Percentiles rank a stretch among this genome's conserved stretches.
These are phyloP conservation scores for Sander lucioperca DNA, from an alignment of 2,113 vertebrate species.

Conservation along the genomic window DNA sequence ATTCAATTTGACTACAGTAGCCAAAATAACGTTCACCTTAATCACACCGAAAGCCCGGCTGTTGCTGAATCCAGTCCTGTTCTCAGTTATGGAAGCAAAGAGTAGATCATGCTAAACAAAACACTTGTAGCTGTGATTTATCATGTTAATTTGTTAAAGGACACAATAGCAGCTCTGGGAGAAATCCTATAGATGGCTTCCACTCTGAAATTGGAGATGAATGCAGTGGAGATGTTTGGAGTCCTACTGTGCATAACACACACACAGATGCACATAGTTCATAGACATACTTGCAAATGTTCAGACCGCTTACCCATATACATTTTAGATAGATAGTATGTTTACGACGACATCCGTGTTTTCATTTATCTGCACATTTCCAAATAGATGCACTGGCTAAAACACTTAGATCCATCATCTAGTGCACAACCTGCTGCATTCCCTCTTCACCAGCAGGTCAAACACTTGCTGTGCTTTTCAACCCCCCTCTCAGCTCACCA, in stretches of 20 bases:
- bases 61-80: neutral
- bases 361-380: neutral
- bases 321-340: neutral
- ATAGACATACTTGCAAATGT: slow-evolving; percentile 5
- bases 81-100: neutral
- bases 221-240: slow-evolving; percentile 34
- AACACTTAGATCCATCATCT: neutral
- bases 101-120: slow-evolving; percentile 1
- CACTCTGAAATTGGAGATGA: slow-evolving; percentile 55
- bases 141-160: slow-evolving; percentile 48
- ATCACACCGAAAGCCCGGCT: slow-evolving; percentile 41
- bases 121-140: slow-evolving; percentile 52
- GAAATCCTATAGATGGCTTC: slow-evolving; percentile 35
- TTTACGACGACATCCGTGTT: too few relatives aligned
- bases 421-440: neutral
- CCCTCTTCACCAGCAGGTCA: slow-evolving; percentile 7
- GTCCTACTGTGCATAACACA: slow-evolving; percentile 14
- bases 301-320: neutral
- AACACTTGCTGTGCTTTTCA: neutral
- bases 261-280: neutral
- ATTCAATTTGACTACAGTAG: slow-evolving; percentile 69
- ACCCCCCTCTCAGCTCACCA: neutral
- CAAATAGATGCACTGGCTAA: neutral
- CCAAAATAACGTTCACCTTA: slow-evolving; percentile 73
- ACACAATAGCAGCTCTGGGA: slow-evolving; percentile 44